Base-by-base conservation (phyloP, 2,888 invertebrate genomes). In the Leptopilina myrica region DNA sequence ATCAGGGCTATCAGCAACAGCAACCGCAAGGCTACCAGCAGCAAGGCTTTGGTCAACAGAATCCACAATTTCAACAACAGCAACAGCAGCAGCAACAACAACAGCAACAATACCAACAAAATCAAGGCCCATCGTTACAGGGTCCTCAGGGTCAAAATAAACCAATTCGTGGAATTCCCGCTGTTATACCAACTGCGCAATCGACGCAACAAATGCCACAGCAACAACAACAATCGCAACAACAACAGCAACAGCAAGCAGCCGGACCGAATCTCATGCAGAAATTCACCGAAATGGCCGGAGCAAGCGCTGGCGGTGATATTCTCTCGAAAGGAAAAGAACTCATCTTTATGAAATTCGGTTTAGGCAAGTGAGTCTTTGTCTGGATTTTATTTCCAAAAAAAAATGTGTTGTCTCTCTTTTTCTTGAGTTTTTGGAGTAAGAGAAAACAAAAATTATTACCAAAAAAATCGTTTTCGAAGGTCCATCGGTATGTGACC, bases 261-360 rank as follows among this genome's bases (percentile, higher is more conserved):
- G 89, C 94, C 46, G 93, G 90, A 90, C 96, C 96, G 80, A 97
- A 97, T 92, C 94, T 97, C 86, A 97, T 97, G 95, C 96, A 97
- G 92, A 97, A 97, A 92, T 95, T 97, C 91, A 95, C 96, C 88
- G 97, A 97, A 92, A 97, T 97, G 93, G 96, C 97, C 79, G 92
- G 91, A 40, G 93, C 92, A 64, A 96, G 96, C 82, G 96, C 97
- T 86, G 97, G 97, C 84, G 97, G 97, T 88, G 97, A 97, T 91
- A 97, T 97, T 87, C 94, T 97, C 88, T 97, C 97, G 90, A 97
- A 97, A 92, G 97, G 97, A 89, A 97, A 98, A 93, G 97, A 97
- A 93, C 95, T 97, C 86, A 97, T 97, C 92, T 97, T 98, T 93
- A 97, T 97, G 96, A 97, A 97, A 93, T 98, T 98, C 92, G 97